Percentiles rank a stretch among this genome's conserved stretches.
phyloP scores from a whole-genome alignment of 1,140 invertebrate species.

The Panulirus ornatus region DNA sequence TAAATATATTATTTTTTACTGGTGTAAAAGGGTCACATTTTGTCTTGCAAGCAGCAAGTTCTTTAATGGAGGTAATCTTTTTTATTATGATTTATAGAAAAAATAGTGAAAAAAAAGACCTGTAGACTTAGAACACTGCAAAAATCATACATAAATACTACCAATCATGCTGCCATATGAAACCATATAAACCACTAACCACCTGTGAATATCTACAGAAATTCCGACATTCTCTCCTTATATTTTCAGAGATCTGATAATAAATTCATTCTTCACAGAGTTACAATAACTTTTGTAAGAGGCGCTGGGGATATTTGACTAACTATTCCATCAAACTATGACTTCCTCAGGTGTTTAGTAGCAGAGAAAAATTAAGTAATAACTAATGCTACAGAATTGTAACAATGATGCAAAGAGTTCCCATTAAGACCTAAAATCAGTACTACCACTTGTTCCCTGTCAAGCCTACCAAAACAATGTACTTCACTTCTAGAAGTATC shows the following conservation, averaged over 20 bases:
- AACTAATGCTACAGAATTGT: not conserved
- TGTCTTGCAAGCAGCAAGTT: not conserved
- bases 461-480: not conserved
- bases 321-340: no score
- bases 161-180: not conserved
- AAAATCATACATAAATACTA: conserved; percentile 16
- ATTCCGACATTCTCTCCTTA: not conserved
- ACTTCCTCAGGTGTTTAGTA: not conserved
- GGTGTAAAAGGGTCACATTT: not conserved
- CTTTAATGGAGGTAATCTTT: not conserved
- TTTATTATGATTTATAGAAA: not conserved
- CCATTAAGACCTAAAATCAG: no score
- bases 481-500: not conserved
- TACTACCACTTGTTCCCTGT: not conserved
- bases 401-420: not conserved
- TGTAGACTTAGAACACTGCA: not conserved
- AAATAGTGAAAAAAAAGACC: not conserved
- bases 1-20: no score
- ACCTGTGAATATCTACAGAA: not conserved
- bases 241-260: not conserved
- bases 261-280: not conserved
- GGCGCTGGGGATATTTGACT: no score
- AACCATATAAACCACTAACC: not conserved
- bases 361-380: not conserved
- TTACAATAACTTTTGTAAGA: no score